Evolutionary conservation across 64 coral and sea anemone genomes (phyloP).

Genomic region (Pocillopora verrucosa): DNA sequence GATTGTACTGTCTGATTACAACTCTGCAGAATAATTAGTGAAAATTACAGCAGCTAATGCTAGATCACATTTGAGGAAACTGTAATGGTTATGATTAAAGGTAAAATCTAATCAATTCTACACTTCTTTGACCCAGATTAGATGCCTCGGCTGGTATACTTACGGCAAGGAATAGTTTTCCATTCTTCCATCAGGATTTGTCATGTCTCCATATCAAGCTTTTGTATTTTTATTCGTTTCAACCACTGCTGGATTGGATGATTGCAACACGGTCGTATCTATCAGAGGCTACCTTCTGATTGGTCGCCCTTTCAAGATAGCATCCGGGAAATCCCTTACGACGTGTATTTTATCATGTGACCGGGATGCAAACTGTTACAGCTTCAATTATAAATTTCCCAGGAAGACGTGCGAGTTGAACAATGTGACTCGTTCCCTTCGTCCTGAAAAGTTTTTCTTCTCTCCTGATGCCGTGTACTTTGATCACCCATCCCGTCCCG

Average conservation of each 20-base stretch:
- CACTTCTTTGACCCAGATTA: too few relatives aligned
- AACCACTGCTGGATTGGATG: neutral
- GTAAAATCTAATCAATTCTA: too few relatives aligned
- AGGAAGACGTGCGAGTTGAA: slow-evolving; percentile 33
- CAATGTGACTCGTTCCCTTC: neutral
- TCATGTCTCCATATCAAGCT: neutral
- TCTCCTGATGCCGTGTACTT: slow-evolving; percentile 23
- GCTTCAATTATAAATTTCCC: slow-evolving; percentile 47
- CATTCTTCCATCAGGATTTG: neutral
- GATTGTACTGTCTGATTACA: too few relatives aligned
- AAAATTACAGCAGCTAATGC: too few relatives aligned
- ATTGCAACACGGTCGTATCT: slow-evolving; percentile 57
- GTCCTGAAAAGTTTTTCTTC: slow-evolving; percentile 20
- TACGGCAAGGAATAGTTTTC: neutral
- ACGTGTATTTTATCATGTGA: slow-evolving; percentile 58
- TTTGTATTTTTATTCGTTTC: neutral
- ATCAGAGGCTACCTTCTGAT: slow-evolving; percentile 60
- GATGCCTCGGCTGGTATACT: too few relatives aligned
- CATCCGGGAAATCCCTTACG: slow-evolving; percentile 49
- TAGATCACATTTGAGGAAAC: neutral
- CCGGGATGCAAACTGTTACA: slow-evolving; percentile 44
- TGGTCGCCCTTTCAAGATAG: slow-evolving; percentile 40
- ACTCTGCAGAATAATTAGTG: too few relatives aligned
- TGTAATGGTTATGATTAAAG: neutral
- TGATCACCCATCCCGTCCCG: slow-evolving; percentile 48